Base-by-base conservation (phyloP, 2,888 invertebrate species). In the Ctenicera cuprea region DNA sequence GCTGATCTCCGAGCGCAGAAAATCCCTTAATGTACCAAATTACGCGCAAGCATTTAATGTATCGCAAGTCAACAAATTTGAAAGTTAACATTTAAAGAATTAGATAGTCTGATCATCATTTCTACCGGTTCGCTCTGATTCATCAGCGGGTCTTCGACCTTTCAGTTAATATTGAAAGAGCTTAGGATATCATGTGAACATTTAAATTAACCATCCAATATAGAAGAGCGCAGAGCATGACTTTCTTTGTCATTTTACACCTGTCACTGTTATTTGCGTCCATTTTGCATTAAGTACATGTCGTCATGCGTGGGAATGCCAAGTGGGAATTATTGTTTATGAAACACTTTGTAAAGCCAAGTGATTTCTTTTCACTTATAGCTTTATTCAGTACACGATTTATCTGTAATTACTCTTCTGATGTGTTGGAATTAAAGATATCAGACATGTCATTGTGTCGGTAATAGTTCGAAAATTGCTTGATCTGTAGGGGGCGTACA, bases 241-340 rank as follows among this genome's bases (percentile, higher is more conserved):
- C 80, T 79, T 75, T 78, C 78, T 76, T 80, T 79, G 80, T 81
- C 74, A 9, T 77, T 75, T 70, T 78, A 78, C 80, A 80, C 80
- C 79, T 80, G 79, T 78, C 80, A 78, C 73, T 74, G 74, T 70
- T 76, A 74, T 79, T 81, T 78, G 79, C 77, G 79, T 80, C 37
- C 78, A 80, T 81, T 81, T 82, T 76, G 78, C 80, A 81, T 82
- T 81, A 81, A 80, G 80, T 80, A 81, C 81, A 80, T 80, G 79
- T 82, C 77, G 79, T 65, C 80, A 80, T 82, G 81, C 81, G 80
- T 82, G 81, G 79, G 82, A 82, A 82, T 77, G 67, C 16, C 9
- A 18, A 9, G 33, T 37, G 33, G 37, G 76, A 74, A 75, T 79
- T 80, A 80, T 79, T 78, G 77, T 78, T 64, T 38, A 59, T 73